phyloP scores from a whole-genome alignment of 53 echinoderm and acorn worm species.

The Pentamera pediparva region DNA sequence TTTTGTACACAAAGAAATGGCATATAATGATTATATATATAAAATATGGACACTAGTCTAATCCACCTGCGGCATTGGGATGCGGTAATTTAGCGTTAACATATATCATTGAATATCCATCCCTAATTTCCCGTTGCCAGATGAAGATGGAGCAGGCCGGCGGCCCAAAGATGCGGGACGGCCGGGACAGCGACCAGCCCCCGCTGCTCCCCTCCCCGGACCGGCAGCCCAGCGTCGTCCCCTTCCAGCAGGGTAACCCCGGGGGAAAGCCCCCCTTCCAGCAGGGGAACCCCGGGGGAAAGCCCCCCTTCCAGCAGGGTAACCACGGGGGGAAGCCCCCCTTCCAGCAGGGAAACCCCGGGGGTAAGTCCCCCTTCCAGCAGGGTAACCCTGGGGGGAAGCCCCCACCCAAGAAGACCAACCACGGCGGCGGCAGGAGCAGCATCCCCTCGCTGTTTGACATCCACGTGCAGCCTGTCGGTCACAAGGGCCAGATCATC shows the following conservation, averaged over 20 bases:
- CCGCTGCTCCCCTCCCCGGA: constrained; percentile 28
- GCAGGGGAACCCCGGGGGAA: constrained; percentile 10
- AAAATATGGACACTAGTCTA: too few relatives aligned
- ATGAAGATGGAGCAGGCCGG: too few relatives aligned
- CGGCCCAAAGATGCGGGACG: neutral
- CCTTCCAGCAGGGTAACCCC: constrained; percentile 24
- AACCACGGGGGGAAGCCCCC: constrained; percentile 10
- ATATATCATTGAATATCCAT: too few relatives aligned
- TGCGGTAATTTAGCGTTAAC: too few relatives aligned
- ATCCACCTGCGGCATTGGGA: too few relatives aligned
- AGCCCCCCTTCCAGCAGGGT: constrained; percentile 29
- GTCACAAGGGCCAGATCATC: constrained; percentile 54
- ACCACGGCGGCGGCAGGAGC: neutral
- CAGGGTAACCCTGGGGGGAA: neutral
- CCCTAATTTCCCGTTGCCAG: too few relatives aligned
- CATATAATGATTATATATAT: too few relatives aligned
- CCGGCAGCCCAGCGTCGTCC: neutral
- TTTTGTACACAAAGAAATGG: too few relatives aligned
- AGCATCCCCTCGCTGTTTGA: constrained; percentile 86
- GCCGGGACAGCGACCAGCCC: constrained; percentile 16
- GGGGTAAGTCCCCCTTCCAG: neutral
- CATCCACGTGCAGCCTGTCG: constrained; percentile 68
- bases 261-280: constrained; percentile 26
- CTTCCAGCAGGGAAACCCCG: neutral
- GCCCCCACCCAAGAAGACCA: neutral